phyloP scores from a whole-genome alignment of 2,113 vertebrate genomes.

The Pelecanoides urinatrix region DNA sequence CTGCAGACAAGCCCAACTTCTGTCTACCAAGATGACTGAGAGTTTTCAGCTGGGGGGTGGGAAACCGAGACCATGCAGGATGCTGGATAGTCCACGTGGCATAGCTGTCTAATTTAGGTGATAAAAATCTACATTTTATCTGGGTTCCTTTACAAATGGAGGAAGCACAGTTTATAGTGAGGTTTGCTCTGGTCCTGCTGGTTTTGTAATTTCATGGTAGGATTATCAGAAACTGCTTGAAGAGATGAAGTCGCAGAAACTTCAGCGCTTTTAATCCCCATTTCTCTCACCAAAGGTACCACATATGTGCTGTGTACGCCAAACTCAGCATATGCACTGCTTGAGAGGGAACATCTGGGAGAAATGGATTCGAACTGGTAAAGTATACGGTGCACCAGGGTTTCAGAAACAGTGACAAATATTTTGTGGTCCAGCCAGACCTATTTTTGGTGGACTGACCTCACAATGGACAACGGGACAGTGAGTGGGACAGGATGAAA shows the following conservation, averaged over 20 bases:
- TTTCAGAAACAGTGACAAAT: neutral
- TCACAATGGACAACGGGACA: neutral
- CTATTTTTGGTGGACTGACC: neutral
- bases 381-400: neutral
- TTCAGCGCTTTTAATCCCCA: neutral
- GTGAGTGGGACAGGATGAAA: neutral
- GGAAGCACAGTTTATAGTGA: neutral
- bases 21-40: neutral
- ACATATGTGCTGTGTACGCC: neutral
- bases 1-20: neutral
- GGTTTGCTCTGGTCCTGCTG: neutral
- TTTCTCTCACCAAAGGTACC: neutral
- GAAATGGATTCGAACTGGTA: neutral
- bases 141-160: neutral
- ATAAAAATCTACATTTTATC: neutral
- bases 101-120: neutral
- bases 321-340: fast-evolving
- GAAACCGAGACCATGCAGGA: neutral
- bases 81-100: neutral
- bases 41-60: neutral
- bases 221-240: conserved; percentile 12
- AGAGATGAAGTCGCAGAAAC: conserved; percentile 4
- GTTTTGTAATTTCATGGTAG: conserved; percentile 49
- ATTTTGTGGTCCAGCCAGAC: neutral
- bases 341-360: neutral